Evolutionary conservation across 2,113 vertebrate genomes (phyloP), one percentile per base, ranked within the genome.

Genomic region (Todiramphus saurophagus): DNA sequence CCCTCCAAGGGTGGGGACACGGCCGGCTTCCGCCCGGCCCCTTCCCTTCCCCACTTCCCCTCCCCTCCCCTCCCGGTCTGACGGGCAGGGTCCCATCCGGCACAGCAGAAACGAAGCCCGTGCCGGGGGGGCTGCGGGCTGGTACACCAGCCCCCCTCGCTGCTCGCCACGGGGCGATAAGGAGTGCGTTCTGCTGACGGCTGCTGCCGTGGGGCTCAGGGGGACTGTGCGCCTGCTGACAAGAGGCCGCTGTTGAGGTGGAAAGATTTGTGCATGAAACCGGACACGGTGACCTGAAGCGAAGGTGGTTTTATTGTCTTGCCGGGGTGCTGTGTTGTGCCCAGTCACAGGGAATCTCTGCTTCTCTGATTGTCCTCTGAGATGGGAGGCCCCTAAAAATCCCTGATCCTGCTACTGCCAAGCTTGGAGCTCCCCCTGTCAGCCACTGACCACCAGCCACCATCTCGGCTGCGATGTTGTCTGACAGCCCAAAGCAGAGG

Each of bases 121-220:
- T 44, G 63, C 63, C 25, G 53, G 11, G 28, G 50, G 35, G 30
- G 8, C 3, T 28, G 21, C 2, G 24, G n/a, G 39, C 58, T 51
- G 70, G 30, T 53, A 13, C 58, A 39, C 1, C 50, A 16, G 43
- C 58, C 58, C 51, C 39, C 58, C 43, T 58, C 43, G 3, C 16
- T 0, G 0, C 62, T 41, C 30, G 1, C 64, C 5, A 1, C 7
- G 3, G 53, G 21, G 44, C 27, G 15, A 30, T 4, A 13, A 5
- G 1, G 5, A 48, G 53, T 4, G 31, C 43, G 63, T 56, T 18
- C 13, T 35, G 59, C 51, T 30, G 10, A 46, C 44, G 48, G 14
- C 50, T 64, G 56, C 19, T 3, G 48, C 53, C 25, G 25, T 24
- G 25, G 14, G 16, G 16, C 66, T 60, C 20, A 24, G 30, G 18